phyloP scores from a whole-genome alignment of 2,797 vertebrate species.

The Scolopax rusticola region DNA sequence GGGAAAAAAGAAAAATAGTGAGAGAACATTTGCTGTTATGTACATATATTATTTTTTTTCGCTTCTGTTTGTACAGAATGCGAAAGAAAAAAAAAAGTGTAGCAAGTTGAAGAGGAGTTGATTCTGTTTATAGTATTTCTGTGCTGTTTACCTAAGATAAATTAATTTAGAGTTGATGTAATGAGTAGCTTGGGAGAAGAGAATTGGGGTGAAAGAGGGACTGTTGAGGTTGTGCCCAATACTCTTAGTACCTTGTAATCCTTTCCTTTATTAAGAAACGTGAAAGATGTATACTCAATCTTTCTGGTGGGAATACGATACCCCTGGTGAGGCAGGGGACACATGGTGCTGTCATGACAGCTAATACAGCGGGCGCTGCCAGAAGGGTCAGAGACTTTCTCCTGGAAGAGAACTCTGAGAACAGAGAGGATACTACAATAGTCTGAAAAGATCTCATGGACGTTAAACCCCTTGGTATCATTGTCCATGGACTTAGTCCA shows the following conservation, averaged over 20 bases:
- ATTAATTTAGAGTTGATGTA: constrained; percentile 60
- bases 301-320: constrained; percentile 22
- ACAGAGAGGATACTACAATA: constrained; percentile 15
- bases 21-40: constrained; percentile 65
- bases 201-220: constrained; percentile 53
- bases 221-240: constrained; percentile 34
- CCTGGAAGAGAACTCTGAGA: not conserved
- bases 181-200: constrained; percentile 45
- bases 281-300: constrained; percentile 9
- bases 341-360: not conserved
- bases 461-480: constrained; percentile 54
- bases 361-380: not conserved
- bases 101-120: constrained; percentile 60
- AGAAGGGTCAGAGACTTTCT: not conserved
- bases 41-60: constrained; percentile 66
- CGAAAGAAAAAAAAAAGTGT: constrained; percentile 39
- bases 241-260: constrained; percentile 61
- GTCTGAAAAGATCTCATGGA: constrained; percentile 55
- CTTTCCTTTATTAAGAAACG: constrained; percentile 63
- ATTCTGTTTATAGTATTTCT: constrained; percentile 49
- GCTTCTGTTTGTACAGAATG: constrained; percentile 57
- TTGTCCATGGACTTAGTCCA: constrained; percentile 54
- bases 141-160: constrained; percentile 65
- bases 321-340: not conserved
- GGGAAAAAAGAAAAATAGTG: constrained; percentile 53